Evolutionary conservation across 2,797 vertebrate genomes (phyloP), one percentile per base, ranked within the genome.

Genomic region (Momotus momota): DNA sequence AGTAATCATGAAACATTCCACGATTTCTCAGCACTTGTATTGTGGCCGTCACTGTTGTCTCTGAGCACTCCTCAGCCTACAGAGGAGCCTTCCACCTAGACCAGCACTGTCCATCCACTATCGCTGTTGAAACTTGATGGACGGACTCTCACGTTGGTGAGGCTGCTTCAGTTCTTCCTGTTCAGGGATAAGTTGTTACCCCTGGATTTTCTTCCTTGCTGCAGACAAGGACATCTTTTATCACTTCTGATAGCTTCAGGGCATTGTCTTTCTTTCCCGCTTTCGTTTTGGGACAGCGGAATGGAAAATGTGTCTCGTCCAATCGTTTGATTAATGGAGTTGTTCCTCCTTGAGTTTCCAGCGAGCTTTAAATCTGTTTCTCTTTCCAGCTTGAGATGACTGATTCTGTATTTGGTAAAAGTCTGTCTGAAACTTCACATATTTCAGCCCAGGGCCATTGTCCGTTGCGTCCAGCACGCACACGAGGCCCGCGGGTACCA

Each of bases 221-320:
- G 43, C 69, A 58, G 87, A 20, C 48, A 2, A 55, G 89, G 84
- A 67, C 64, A 35, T 94, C 87, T 95, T 96, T 64, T 92, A 94
- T 94, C 81, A 41, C 82, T 90, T 20, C 52, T 22, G 84, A 35
- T 82, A 88, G 89, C 79, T 92, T 49, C 23, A 9, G 93, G 89
- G 84, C 75, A 9, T 93, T 80, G 52, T 91, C 94, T 83, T 80
- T 64, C 75, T 85, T 85, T 71, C 67, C 31, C 85, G 12, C 84
- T 91, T 74, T 86, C 51, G 52, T 35, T 82, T 91, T 83, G 96
- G 93, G 94, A 89, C 79, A 85, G 60, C 16, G 81, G 85, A 73
- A 66, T 97, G 95, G 95, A 92, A 96, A 95, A 91, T n/a, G 7
- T 72, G 33, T 81, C 70, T 92, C 83, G 90, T 79, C 80, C 88